Base-by-base conservation (phyloP, 2,113 vertebrate genomes). In the Gobio gobio region DNA sequence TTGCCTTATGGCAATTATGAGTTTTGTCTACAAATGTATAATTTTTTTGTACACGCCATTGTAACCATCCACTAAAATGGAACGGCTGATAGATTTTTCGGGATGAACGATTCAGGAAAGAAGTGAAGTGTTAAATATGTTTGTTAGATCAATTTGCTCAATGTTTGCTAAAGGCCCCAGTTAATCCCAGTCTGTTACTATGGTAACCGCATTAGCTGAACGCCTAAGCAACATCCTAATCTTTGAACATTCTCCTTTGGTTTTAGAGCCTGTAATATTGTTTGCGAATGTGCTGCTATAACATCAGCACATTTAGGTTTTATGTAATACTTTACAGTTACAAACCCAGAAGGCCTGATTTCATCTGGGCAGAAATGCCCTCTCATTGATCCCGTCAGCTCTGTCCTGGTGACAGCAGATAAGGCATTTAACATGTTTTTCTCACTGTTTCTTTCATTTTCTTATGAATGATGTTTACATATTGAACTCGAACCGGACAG, bases 401-500 rank as follows among this genome's bases (percentile, higher is more conserved):
- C 12, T 68, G 40, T 58, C 26, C 45, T 33, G 29, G 5, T n/a
- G 33, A 47, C 26, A 45, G 26, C 3, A 73, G 54, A 82, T 83
- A 85, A 78, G 81, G 61, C 51, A 33, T 63, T 76, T 45, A 20
- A 45, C 73, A 14, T 45, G 40, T 24, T 81, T 73, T 56, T 56
- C 18, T 56, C 18, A 20, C 54, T 8, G 18, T 56, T 18, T 54
- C n/a, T 10, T 22, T 59, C 49, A 40, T 56, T 20, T 81, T 70
- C 45, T 72, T 26, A 2, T 2, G 68, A 70, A 80, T 82, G 87
- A 84, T 68, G 80, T 88, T 88, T 76, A 83, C 64, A 86, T 40
- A 43, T 43, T 58, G 14, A 47, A 63, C 26, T 56, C 5, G 22
- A 73, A n/a, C 36, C 14, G 43, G 61, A 64, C n/a, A 18, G 61